Evolutionary conservation across 2,888 invertebrate genomes (phyloP).

Genomic region (Noctua fimbriata): DNA sequence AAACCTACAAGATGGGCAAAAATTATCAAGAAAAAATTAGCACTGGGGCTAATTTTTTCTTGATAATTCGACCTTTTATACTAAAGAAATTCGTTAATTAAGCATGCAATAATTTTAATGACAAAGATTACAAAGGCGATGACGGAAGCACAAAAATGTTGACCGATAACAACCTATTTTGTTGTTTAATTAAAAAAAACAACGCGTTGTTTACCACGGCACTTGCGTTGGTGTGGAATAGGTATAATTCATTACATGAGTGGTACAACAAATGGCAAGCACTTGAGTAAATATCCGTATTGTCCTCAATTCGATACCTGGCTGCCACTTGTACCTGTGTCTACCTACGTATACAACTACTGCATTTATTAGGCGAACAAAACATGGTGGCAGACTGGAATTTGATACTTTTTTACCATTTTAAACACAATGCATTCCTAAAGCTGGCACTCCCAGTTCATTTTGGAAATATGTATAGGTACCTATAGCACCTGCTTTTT

Average conservation of each 20-base stretch:
- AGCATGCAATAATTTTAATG: constrained; percentile 41
- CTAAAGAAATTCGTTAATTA: constrained; percentile 39
- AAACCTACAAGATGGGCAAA: neutral
- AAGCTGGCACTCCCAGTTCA: neutral
- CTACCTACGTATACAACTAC: constrained; percentile 28
- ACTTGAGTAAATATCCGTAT: constrained; percentile 83
- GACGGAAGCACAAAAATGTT: constrained; percentile 42
- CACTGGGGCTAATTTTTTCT: no score
- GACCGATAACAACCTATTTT: constrained; percentile 42
- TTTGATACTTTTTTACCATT: constrained; percentile 20
- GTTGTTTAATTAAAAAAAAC: constrained; percentile 13
- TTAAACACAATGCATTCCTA: constrained; percentile 33
- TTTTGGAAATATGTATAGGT: constrained; percentile 39
- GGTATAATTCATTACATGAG: constrained; percentile 73
- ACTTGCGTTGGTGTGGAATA: constrained; percentile 59
- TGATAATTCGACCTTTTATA: constrained; percentile 19
- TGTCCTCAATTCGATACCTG: constrained; percentile 75
- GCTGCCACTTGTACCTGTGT: constrained; percentile 16
- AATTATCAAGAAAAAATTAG: constrained; percentile 23
- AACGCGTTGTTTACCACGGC: constrained; percentile 48
- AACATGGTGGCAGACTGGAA: constrained; percentile 22
- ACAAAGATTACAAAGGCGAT: constrained; percentile 44
- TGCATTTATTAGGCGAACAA: constrained; percentile 53
- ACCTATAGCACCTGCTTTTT: constrained; percentile 34
- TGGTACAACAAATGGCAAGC: constrained; percentile 72